Evolutionary conservation across 2,797 vertebrate species (phyloP).

Genomic region (Sebastolobus altivelis): DNA sequence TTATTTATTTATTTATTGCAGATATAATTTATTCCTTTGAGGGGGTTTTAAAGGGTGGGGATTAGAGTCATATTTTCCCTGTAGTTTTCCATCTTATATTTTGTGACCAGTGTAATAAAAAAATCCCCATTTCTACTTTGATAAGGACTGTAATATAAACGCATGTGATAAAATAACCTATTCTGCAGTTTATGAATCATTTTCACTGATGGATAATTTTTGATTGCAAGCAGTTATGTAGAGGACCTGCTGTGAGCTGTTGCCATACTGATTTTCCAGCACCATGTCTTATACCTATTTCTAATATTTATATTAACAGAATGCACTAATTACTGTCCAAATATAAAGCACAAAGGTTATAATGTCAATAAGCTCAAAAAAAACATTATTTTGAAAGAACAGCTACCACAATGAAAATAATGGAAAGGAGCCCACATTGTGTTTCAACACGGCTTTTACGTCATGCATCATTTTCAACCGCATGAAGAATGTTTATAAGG

Average conservation of each 20-base stretch:
- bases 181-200: constrained; percentile 64
- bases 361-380: constrained; percentile 55
- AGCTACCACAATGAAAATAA: constrained; percentile 54
- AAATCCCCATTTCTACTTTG: constrained; percentile 76
- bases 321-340: constrained; percentile 78
- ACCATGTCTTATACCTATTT: constrained; percentile 68
- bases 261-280: constrained; percentile 60
- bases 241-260: constrained; percentile 59
- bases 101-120: constrained; percentile 68
- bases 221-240: constrained; percentile 61
- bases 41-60: constrained; percentile 44
- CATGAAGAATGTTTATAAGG: constrained; percentile 32
- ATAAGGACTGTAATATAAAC: constrained; percentile 78
- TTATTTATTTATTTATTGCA: constrained; percentile 75
- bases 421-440: constrained; percentile 44
- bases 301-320: constrained; percentile 75
- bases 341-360: constrained; percentile 78
- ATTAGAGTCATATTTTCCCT: constrained; percentile 63
- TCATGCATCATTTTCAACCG: constrained; percentile 12
- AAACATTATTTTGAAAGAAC: constrained; percentile 33
- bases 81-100: constrained; percentile 80
- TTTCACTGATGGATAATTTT: constrained; percentile 61
- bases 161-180: constrained; percentile 73
- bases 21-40: constrained; percentile 71
- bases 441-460: constrained; percentile 15